phyloP scores from a whole-genome alignment of 2,797 vertebrate species.

The Heliangelus exortis region DNA sequence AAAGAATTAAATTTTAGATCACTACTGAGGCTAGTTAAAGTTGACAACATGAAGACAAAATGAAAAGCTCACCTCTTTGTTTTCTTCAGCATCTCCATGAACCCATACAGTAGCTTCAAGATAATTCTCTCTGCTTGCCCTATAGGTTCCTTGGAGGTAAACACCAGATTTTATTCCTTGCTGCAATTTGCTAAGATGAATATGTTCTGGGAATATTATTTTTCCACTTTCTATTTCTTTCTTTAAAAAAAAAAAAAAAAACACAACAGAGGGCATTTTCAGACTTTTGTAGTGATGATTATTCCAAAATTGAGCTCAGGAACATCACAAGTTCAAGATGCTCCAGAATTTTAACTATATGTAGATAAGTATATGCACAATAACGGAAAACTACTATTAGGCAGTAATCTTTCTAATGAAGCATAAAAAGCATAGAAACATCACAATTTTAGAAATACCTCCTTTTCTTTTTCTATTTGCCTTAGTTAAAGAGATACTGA shows the following conservation, averaged over 20 bases:
- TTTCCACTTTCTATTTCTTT: conserved; percentile 88
- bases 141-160: conserved; percentile 93
- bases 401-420: background rate
- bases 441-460: background rate
- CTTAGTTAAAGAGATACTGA: background rate
- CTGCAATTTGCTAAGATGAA: conserved; percentile 92
- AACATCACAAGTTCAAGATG: background rate
- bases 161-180: conserved; percentile 91
- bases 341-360: background rate
- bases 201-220: conserved; percentile 92
- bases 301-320: background rate
- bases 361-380: background rate
- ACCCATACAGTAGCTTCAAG: conserved; percentile 95
- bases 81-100: conserved; percentile 87
- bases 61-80: conserved; percentile 85
- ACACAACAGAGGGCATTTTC: background rate
- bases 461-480: background rate
- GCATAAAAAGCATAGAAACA: background rate
- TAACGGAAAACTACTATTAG: background rate
- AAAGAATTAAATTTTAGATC: background rate
- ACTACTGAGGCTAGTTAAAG: background rate
- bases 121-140: conserved; percentile 95
- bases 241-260: conserved; percentile 73
- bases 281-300: background rate
- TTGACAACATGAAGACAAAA: background rate